Conservation (phyloP, 2,113 vertebrate genomes). For the Centropristis striata region DNA sequence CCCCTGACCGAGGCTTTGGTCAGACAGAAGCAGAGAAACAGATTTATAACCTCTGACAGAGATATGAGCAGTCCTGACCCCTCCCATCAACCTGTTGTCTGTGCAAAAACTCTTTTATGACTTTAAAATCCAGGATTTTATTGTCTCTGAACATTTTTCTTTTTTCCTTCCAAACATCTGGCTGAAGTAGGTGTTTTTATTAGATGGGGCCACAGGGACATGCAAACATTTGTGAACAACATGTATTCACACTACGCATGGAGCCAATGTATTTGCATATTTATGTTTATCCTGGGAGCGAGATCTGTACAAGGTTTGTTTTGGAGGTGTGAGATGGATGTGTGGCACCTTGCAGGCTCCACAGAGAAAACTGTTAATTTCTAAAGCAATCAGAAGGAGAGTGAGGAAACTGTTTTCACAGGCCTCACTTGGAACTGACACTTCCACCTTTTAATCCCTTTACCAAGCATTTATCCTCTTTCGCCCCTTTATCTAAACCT, state of each 20-base stretch:
- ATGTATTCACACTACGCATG: not conserved
- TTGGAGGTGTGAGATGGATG: slow-evolving; percentile 10
- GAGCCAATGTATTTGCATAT: not conserved
- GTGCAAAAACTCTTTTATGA: too few species aligned
- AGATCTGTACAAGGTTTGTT: slow-evolving; percentile 8
- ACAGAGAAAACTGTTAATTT: not conserved
- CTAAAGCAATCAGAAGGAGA: slow-evolving; percentile 2
- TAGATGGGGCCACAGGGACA: not conserved
- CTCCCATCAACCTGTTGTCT: slow-evolving; percentile 26
- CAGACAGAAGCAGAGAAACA: slow-evolving; percentile 22
- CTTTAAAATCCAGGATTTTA: slow-evolving; percentile 4
- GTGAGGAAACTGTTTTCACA: not conserved
- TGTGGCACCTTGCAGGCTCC: not conserved
- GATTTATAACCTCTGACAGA: slow-evolving; percentile 34
- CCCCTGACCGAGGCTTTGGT: slow-evolving; percentile 42
- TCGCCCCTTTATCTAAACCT: not conserved
- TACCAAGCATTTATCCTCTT: slow-evolving; percentile 1
- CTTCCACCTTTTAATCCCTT: not conserved
- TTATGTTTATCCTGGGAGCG: not conserved
- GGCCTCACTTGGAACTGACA: not conserved
- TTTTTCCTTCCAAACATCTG: slow-evolving; percentile 7
- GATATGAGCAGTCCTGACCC: not conserved
- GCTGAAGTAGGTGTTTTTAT: not conserved
- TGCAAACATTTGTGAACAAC: slow-evolving; percentile 14
- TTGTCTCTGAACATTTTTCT: not conserved